phyloP scores from a whole-genome alignment of 2,113 vertebrate species.

The Potamarius usumacintae region DNA sequence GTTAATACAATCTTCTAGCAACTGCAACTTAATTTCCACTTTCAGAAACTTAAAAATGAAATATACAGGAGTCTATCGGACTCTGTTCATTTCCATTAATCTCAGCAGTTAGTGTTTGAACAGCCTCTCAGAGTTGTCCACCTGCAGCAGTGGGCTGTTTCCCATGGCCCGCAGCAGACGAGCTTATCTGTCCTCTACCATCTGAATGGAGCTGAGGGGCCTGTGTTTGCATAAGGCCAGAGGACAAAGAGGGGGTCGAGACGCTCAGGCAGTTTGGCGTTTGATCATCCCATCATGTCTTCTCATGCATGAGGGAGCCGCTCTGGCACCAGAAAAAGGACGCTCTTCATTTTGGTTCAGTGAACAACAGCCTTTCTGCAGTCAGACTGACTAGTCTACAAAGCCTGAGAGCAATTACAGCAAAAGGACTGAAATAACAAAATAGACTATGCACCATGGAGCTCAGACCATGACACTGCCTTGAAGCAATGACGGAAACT shows the following conservation, averaged over 20 bases:
- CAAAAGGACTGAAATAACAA: constrained; percentile 13
- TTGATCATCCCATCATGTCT: constrained; percentile 48
- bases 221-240: constrained; percentile 51
- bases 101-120: constrained; percentile 16
- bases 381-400: neutral
- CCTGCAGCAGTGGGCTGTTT: constrained; percentile 34
- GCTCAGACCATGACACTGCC: neutral
- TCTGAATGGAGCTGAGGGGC: constrained; percentile 31
- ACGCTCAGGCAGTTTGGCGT: constrained; percentile 27
- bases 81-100: constrained; percentile 14
- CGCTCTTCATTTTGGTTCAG: constrained; percentile 29
- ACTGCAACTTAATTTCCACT: neutral
- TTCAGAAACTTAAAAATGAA: neutral
- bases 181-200: constrained; percentile 39
- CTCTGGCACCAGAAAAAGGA: constrained; percentile 33
- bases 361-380: constrained; percentile 7
- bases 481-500: neutral
- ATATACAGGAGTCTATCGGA: too few relatives aligned
- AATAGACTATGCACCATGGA: neutral
- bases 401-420: constrained; percentile 39
- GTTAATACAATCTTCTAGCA: neutral
- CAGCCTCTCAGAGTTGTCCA: constrained; percentile 18
- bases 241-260: constrained; percentile 38
- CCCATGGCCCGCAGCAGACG: constrained; percentile 25
- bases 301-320: constrained; percentile 32